Evolutionary conservation across 1,140 invertebrate species (phyloP).

Genomic region (Paracyclopina nana): DNA sequence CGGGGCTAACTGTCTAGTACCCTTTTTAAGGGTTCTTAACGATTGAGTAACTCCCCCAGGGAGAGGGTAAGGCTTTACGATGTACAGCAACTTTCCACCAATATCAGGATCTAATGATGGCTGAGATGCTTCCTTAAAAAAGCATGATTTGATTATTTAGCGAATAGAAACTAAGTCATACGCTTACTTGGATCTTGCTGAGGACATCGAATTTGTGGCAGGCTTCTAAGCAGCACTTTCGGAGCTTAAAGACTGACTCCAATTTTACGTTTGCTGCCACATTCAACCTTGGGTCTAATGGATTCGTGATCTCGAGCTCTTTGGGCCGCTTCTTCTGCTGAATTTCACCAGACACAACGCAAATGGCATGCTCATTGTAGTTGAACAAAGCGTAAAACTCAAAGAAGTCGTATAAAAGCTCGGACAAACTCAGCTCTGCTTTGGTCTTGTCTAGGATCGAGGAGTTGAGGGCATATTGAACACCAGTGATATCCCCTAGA

Average conservation of each 20-base stretch:
- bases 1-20: too few relatives aligned
- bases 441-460: background rate
- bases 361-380: background rate
- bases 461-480: background rate
- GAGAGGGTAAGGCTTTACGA: too few relatives aligned
- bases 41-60: too few relatives aligned
- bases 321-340: background rate
- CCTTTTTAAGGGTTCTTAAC: too few relatives aligned
- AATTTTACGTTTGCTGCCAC: conserved; percentile 2
- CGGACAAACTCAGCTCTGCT: background rate
- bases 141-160: background rate
- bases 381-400: background rate
- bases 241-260: background rate
- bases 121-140: background rate
- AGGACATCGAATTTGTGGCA: background rate
- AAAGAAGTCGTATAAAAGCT: background rate
- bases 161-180: background rate
- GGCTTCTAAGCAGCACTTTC: background rate
- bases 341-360: background rate
- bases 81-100: too few relatives aligned
- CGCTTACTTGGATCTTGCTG: too few relatives aligned
- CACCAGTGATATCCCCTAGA: background rate
- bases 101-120: too few relatives aligned
- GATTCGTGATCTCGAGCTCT: conserved; percentile 2
- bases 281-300: conserved; percentile 5